These are phyloP conservation scores for Agapostemon virescens DNA, from an alignment of 2,888 invertebrate genomes.

Conservation along the genomic window DNA sequence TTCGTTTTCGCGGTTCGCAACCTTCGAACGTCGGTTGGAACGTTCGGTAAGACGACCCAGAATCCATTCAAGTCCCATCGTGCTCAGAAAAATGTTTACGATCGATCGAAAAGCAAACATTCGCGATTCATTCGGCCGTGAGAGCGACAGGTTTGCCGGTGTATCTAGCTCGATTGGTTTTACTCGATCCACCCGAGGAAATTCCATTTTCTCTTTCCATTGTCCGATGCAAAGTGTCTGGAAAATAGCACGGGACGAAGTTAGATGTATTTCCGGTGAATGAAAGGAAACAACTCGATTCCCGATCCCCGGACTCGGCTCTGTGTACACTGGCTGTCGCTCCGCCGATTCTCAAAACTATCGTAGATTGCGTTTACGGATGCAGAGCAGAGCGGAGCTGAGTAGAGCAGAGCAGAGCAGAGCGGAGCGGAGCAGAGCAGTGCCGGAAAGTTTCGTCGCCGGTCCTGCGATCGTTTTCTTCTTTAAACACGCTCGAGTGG, in stretches of 20 bases:
- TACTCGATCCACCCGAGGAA: slow-evolving; percentile 8
- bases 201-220: slow-evolving; percentile 16
- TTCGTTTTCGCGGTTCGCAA: too few relatives aligned
- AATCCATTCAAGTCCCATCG: not conserved
- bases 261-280: not conserved
- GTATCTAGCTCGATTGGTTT: slow-evolving; percentile 5
- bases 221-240: slow-evolving; percentile 9
- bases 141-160: not conserved
- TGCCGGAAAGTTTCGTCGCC: slow-evolving; percentile 54
- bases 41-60: not conserved
- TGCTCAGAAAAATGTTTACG: not conserved
- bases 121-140: not conserved
- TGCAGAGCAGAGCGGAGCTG: not conserved
- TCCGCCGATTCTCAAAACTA: slow-evolving; percentile 48
- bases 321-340: slow-evolving; percentile 31
- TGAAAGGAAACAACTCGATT: slow-evolving; percentile 36
- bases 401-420: not conserved
- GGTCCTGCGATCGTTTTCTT: slow-evolving; percentile 49
- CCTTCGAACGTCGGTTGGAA: too few relatives aligned
- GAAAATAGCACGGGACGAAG: slow-evolving; percentile 10
- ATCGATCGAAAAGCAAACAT: not conserved
- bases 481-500: slow-evolving; percentile 46
- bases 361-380: slow-evolving; percentile 69
- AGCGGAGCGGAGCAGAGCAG: not conserved
- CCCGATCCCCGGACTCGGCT: not conserved